Conservation (phyloP, 2,113 vertebrate species). For the Scomber japonicus region DNA sequence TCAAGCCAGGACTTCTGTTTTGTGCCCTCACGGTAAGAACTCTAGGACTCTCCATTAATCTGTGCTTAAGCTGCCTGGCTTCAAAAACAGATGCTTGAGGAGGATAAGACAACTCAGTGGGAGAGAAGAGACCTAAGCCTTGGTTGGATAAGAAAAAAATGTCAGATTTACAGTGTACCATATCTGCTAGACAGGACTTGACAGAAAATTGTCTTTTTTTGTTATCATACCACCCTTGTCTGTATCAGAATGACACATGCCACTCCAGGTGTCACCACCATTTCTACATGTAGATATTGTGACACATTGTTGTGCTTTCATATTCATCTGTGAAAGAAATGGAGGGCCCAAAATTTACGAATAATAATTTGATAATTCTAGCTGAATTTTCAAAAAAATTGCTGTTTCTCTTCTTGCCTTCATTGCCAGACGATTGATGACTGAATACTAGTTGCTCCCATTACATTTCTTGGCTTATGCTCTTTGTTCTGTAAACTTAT, state of each 20-base stretch:
- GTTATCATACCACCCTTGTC: conserved; percentile 36
- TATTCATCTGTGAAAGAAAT: neutral
- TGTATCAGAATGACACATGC: conserved; percentile 14
- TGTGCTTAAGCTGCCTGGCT: conserved; percentile 78
- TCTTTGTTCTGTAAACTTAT: neutral
- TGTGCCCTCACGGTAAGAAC: conserved; percentile 69
- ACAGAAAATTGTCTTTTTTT: conserved; percentile 57
- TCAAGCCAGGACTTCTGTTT: conserved; percentile 67
- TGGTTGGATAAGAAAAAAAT: conserved; percentile 54
- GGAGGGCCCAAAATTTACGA: neutral
- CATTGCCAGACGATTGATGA: neutral
- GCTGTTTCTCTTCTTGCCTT: neutral
- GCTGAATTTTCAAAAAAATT: neutral
- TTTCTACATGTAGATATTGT: conserved; percentile 6
- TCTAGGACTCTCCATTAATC: conserved; percentile 80
- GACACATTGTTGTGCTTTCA: neutral
- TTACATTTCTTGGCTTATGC: neutral
- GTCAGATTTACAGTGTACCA: conserved; percentile 54
- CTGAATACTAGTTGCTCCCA: neutral
- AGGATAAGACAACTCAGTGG: conserved; percentile 81
- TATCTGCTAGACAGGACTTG: conserved; percentile 67
- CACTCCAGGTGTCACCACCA: conserved; percentile 1
- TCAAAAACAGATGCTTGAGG: conserved; percentile 80
- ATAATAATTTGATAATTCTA: neutral
- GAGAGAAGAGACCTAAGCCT: conserved; percentile 74